Percentiles rank a stretch among this genome's conserved stretches.
Evolutionary conservation across 2,797 vertebrate genomes (phyloP).

Genomic region (Microctenopoma steveboyesi): DNA sequence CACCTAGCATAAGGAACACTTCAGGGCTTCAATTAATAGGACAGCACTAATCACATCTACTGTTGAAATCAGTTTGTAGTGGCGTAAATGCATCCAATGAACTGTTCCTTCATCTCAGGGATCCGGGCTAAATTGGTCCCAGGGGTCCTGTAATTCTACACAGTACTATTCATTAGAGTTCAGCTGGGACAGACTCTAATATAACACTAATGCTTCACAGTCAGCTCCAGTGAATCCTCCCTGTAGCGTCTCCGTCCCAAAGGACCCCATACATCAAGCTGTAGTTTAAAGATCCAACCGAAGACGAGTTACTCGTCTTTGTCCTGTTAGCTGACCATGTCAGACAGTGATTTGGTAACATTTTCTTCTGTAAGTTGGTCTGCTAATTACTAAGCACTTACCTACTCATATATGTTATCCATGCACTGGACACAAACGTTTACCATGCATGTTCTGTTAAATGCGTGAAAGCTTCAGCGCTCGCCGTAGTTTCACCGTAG

Average conservation of each 20-base stretch:
- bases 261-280: not conserved
- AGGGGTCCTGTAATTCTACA: slow-evolving; percentile 54
- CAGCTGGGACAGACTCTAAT: slow-evolving; percentile 32
- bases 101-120: slow-evolving; percentile 33
- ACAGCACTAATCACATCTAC: slow-evolving; percentile 44
- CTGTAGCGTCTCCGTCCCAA: slow-evolving; percentile 1
- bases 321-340: not conserved
- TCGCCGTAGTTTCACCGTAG: too few relatives aligned
- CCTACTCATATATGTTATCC: too few relatives aligned
- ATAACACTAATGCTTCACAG: slow-evolving; percentile 43
- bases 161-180: slow-evolving; percentile 57
- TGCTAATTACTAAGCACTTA: too few relatives aligned
- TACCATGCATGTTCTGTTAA: too few relatives aligned
- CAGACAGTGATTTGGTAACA: too few relatives aligned
- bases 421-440: too few relatives aligned
- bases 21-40: slow-evolving; percentile 36
- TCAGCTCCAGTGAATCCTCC: slow-evolving; percentile 16
- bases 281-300: slow-evolving; percentile 3
- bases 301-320: not conserved
- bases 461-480: too few relatives aligned
- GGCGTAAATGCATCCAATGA: slow-evolving; percentile 32
- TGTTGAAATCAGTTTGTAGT: slow-evolving; percentile 37
- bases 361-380: too few relatives aligned
- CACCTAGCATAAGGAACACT: not conserved
- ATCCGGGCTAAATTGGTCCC: slow-evolving; percentile 41